These are phyloP conservation scores for Venustoraphidia nigricollis DNA, from an alignment of 2,888 invertebrate species.

Conservation along the genomic window DNA sequence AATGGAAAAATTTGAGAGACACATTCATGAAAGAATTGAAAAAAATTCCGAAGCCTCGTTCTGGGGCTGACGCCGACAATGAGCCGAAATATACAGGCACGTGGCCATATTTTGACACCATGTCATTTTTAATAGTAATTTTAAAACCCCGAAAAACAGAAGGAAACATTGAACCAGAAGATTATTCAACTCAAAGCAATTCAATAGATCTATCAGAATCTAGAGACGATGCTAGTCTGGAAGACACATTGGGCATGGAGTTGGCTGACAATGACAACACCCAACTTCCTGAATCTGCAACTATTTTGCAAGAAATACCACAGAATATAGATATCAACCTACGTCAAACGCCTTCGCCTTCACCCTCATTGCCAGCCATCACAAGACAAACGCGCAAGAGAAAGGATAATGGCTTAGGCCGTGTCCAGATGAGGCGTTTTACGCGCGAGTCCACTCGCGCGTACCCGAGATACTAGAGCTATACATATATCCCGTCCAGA, in stretches of 20 bases:
- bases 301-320: constrained; percentile 6
- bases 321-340: constrained; percentile 8
- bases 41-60: constrained; percentile 7
- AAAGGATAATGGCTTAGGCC: constrained; percentile 12
- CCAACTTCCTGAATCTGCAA: constrained; percentile 6
- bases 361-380: constrained; percentile 14
- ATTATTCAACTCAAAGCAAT: not conserved
- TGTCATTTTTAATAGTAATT: constrained; percentile 7
- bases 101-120: constrained; percentile 9
- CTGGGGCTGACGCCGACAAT: constrained; percentile 6
- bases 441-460: too few relatives aligned
- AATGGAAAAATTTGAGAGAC: constrained; percentile 9
- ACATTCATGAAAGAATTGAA: constrained; percentile 6
- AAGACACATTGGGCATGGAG: too few relatives aligned
- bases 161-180: constrained; percentile 7
- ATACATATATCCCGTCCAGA: too few relatives aligned
- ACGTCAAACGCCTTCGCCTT: constrained; percentile 10
- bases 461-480: too few relatives aligned
- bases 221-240: too few relatives aligned
- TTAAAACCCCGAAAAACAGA: constrained; percentile 8
- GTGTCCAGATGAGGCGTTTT: too few relatives aligned
- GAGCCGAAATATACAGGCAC: constrained; percentile 7
- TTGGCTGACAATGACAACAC: not conserved
- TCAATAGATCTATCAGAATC: too few relatives aligned
- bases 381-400: constrained; percentile 15